Percentiles rank a stretch among this genome's conserved stretches.
Evolutionary conservation across 2,113 vertebrate species (phyloP).

Genomic region (Dicrurus megarhynchus): DNA sequence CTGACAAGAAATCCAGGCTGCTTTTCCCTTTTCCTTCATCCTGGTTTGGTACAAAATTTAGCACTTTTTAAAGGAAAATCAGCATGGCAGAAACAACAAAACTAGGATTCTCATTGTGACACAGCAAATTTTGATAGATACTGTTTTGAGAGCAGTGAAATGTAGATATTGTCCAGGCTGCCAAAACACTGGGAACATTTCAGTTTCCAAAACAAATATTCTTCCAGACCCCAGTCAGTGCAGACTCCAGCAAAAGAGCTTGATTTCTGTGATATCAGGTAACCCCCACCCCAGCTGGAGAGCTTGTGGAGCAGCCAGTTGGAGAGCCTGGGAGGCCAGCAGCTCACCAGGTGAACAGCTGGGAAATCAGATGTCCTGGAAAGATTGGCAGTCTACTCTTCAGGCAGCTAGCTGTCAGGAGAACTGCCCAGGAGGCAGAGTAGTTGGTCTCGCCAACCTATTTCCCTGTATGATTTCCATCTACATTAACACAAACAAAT

Average conservation of each 20-base stretch:
- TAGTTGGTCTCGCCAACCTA: not conserved
- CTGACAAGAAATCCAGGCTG: not conserved
- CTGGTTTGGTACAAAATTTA: not conserved
- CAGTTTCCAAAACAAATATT: not conserved
- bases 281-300: not conserved
- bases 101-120: not conserved
- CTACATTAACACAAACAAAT: not conserved
- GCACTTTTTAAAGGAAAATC: not conserved
- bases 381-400: not conserved
- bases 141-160: not conserved
- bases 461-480: not conserved
- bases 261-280: not conserved
- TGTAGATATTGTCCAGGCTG: not conserved
- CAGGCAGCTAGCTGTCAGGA: not conserved
- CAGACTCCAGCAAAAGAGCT: not conserved
- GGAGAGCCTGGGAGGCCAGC: not conserved
- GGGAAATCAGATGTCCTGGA: slow-evolving; percentile 39
- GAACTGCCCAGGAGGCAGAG: not conserved
- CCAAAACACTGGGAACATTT: not conserved
- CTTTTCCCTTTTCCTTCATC: not conserved
- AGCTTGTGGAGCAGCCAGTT: not conserved
- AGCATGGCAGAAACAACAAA: not conserved
- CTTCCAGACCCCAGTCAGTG: not conserved
- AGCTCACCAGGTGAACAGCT: slow-evolving; percentile 45
- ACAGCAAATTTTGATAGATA: not conserved